Evolutionary conservation across 2,797 vertebrate species (phyloP).

Genomic region (Galagoides demidoff): DNA sequence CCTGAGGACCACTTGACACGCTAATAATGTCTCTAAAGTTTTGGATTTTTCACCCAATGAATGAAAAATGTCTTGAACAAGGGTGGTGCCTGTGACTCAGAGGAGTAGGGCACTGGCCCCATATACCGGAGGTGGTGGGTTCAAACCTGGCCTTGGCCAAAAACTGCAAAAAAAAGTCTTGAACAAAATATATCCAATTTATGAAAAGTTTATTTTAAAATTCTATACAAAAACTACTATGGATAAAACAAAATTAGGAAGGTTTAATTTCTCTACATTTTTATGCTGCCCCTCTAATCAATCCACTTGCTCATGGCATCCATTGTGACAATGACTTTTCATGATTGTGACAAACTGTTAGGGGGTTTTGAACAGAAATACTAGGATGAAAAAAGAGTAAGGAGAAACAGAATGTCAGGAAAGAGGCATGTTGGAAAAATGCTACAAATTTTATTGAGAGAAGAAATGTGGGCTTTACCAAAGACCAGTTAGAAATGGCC

Average conservation of each 20-base stretch:
- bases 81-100: too few species aligned
- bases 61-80: not conserved
- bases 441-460: not conserved
- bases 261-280: too few species aligned
- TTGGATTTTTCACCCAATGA: not conserved
- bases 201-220: not conserved
- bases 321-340: too few species aligned
- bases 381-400: accelerated
- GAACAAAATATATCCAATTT: not conserved
- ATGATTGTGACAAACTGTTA: not conserved
- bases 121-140: too few species aligned
- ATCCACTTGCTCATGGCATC: not conserved
- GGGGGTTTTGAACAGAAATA: not conserved
- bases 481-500: accelerated
- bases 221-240: accelerated
- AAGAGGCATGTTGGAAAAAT: not conserved
- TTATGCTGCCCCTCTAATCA: accelerated
- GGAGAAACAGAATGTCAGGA: not conserved
- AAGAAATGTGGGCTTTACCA: not conserved
- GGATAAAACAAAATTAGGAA: accelerated
- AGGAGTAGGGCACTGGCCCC: too few species aligned
- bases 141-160: too few species aligned
- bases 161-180: not conserved
- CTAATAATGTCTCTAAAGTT: accelerated
- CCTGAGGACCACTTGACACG: not conserved